A percentile compares a stretch with the other conserved stretches of the same genome.
These are phyloP conservation scores for Myxocyprinus asiaticus DNA, from an alignment of 2,113 vertebrate genomes.

Conservation along the genomic window DNA sequence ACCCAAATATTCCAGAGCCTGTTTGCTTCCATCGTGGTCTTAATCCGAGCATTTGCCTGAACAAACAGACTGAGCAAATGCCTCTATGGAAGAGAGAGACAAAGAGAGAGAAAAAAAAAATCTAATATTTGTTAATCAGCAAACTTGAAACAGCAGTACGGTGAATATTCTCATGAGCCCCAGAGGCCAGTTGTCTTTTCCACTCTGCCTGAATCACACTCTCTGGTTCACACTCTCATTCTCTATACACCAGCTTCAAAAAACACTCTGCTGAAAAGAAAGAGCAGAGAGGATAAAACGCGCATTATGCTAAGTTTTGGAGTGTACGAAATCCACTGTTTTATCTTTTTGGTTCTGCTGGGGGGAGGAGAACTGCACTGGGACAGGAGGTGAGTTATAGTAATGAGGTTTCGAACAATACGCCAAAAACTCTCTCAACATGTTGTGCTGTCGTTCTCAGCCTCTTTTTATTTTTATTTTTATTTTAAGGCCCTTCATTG, in stretches of 20 bases:
- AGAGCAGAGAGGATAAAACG: slow-evolving; percentile 42
- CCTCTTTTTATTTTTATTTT: too few relatives aligned
- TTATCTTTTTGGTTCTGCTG: slow-evolving; percentile 1
- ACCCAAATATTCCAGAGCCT: not conserved
- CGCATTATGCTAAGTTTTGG: slow-evolving; percentile 50
- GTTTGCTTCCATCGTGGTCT: slow-evolving; percentile 4
- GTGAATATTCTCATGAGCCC: slow-evolving; percentile 67
- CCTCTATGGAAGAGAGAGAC: slow-evolving; percentile 31
- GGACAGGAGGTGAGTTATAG: slow-evolving; percentile 3
- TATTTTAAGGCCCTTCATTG: too few relatives aligned
- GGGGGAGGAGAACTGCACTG: not conserved
- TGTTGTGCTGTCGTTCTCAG: not conserved
- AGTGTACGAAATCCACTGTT: slow-evolving; percentile 14
- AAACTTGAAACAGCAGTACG: slow-evolving; percentile 73
- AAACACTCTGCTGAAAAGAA: not conserved
- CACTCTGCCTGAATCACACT: slow-evolving; percentile 21
- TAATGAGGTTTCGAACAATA: not conserved
- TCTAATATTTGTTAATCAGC: slow-evolving; percentile 75
- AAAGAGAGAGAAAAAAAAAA: slow-evolving; percentile 41
- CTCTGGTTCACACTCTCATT: not conserved
- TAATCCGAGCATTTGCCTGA: slow-evolving; percentile 64
- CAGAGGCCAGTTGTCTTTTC: slow-evolving; percentile 49
- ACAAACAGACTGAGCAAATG: slow-evolving; percentile 64
- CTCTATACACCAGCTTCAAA: not conserved
- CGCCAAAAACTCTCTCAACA: not conserved